Base-by-base conservation (phyloP, 2,797 vertebrate genomes). In the Phoxinus dragarum region DNA sequence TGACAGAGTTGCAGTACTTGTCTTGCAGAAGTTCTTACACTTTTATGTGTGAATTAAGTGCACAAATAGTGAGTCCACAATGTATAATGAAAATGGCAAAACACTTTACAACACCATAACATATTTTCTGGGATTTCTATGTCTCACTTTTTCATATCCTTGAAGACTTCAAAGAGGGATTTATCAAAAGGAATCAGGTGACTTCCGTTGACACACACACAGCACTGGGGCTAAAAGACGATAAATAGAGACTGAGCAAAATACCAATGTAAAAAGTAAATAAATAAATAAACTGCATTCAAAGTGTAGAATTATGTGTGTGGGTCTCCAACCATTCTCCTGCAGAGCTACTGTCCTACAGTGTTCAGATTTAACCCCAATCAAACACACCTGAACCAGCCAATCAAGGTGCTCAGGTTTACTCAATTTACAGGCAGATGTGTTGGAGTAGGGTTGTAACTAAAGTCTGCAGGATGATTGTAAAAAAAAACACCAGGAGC, bases 151-250 rank as follows among this genome's bases (percentile, higher is more conserved):
- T 0, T 0, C 0, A 87, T 0, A 0, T 2, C 0, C 1, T 31
- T 0, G 2, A 8, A 5, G 2, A 81, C 0, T 1, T 1, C 27
- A 2, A 0, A 0, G 1, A 90, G 0, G n/a, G 23, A 0, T 3
- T 0, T 27, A 1, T 72, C 69, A 0, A 2, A 0, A 1, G 77
- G 31, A 17, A 2, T 31, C 1, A 16, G 1, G 36, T 92, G 90
- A 88, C 36, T 88, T 36, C 90, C 90, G 1, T 90, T 94, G 75
- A 95, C 38, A 49, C 88, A 93, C 38, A 95, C 87, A 52, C 93
- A 92, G 75, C 94, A 94, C 3, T 36, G 34, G 66, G 94, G 94
- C 95, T 96, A 86, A 3, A 91, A 88, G 23, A 80, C 10, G 44
- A 82, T 5, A 80, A 17, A 47, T 10, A 14, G 0, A 14, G 12